A percentile compares a stretch with the other conserved stretches of the same genome.
These are phyloP conservation scores for Pseudomyrmex gracilis DNA, from an alignment of 1,140 invertebrate species.

Conservation along the genomic window DNA sequence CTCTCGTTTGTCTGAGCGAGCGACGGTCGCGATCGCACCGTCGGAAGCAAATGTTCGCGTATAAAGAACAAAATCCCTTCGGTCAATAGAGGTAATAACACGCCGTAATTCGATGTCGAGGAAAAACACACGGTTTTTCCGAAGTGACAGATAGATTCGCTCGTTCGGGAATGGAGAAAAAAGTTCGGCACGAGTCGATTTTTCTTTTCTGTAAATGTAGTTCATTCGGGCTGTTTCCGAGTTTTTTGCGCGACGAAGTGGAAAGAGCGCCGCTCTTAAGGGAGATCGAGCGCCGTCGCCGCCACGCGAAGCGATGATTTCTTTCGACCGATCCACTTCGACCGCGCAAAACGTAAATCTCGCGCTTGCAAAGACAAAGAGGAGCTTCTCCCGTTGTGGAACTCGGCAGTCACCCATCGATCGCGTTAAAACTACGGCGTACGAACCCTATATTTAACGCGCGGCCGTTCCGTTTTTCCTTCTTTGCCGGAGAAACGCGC, in stretches of 20 bases:
- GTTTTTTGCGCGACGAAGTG: neutral
- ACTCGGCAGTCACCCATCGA: constrained; percentile 32
- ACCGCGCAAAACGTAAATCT: constrained; percentile 18
- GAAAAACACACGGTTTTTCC: too few relatives aligned
- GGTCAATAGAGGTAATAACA: neutral
- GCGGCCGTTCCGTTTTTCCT: constrained; percentile 8
- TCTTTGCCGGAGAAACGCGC: neutral
- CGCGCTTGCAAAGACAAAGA: constrained; percentile 10
- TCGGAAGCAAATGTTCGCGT: neutral
- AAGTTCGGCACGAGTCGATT: neutral
- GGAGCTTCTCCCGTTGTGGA: constrained; percentile 1
- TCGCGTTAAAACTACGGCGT: constrained; percentile 15
- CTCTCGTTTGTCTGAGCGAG: neutral
- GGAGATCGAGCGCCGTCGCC: too few relatives aligned
- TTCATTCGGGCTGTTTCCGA: neutral
- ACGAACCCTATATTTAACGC: constrained; percentile 43
- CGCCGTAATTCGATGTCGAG: too few relatives aligned
- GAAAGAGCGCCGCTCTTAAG: neutral
- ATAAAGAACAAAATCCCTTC: neutral
- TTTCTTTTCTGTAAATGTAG: neutral
- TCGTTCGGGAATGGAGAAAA: too few relatives aligned
- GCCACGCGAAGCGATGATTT: constrained; percentile 21
- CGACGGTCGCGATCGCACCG: neutral
- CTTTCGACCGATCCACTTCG: constrained; percentile 3
- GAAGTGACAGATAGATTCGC: too few relatives aligned